phyloP scores from a whole-genome alignment of 2,113 vertebrate species.

The Panthera leo region DNA sequence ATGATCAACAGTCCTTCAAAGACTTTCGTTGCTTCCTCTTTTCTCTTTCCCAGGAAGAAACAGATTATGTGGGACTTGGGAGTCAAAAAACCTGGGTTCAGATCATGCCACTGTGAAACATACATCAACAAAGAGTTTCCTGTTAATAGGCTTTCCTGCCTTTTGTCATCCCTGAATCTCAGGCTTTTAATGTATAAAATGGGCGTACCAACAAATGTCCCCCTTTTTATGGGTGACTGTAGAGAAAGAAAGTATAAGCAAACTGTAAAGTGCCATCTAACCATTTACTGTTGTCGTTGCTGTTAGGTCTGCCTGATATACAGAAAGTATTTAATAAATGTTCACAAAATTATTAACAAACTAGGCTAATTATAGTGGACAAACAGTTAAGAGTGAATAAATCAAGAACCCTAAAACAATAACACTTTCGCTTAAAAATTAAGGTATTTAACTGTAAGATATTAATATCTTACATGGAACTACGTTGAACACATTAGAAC shows the following conservation, averaged over 20 bases:
- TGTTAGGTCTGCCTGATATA: neutral
- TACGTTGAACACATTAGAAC: neutral
- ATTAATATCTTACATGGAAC: neutral
- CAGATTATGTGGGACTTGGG: neutral
- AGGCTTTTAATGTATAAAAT: neutral
- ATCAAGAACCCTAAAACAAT: conserved; percentile 10
- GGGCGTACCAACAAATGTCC: neutral
- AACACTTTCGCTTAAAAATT: neutral
- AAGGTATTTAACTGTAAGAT: neutral
- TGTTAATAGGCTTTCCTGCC: neutral
- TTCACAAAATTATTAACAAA: conserved; percentile 3
- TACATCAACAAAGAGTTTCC: neutral
- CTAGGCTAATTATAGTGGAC: neutral
- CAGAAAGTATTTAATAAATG: neutral
- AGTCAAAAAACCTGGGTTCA: conserved; percentile 11
- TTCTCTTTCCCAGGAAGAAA: conserved; percentile 47
- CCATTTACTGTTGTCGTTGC: neutral
- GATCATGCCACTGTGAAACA: neutral
- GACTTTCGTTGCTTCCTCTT: neutral
- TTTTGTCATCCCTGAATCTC: neutral
- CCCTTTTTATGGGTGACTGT: neutral
- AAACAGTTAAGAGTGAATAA: neutral
- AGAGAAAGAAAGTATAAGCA: neutral
- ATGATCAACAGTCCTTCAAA: neutral
- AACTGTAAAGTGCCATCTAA: neutral